Base-by-base conservation (phyloP, 2,888 invertebrate species). In the Leucophenga montana region DNA sequence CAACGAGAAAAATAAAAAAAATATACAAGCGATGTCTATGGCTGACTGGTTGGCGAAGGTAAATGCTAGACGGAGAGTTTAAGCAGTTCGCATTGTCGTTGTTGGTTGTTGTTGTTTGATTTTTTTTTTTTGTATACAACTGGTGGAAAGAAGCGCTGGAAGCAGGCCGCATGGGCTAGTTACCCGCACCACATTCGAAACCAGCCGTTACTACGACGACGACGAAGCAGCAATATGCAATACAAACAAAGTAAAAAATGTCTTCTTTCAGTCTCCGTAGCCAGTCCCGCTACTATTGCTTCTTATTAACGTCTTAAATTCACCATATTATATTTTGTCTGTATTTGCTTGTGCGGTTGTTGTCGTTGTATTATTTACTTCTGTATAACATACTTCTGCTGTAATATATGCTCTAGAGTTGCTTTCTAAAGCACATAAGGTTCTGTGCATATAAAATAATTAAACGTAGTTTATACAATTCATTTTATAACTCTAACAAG, bases 1-100 rank as follows among this genome's bases (percentile, higher is more conserved):
- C 73, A 71, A 72, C 77, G 74, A 69, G 67, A 67, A 75, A 80
- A 79, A 75, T 76, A 77, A 70, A 66, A 54, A 66, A 69, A 73
- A 70, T 68, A 70, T 68, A 68, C 67, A 50, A 73, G 67, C 31
- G 27, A 57, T 3, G 27, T 20, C 31, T 57, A 27, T 57, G 57
- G 54, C 54, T 57, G 57, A 22, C 44, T 61, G 20, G 61, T 71
- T 16, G 18, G 56, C 44, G n/a, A n/a, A n/a, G n/a, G n/a, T n/a
- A n/a, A n/a, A n/a, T n/a, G n/a, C n/a, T n/a, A 16, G 11, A 59
- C 18, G 46, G 1, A 14, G 27, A 14, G 33, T 27, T 65, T 62
- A 65, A 50, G 66, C 69, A 56, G 50, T 59, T 56, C 46, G 61
- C 33, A 22, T 27, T 59, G 59, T 46, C 39, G 72, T 27, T 27